Evolutionary conservation across 2,797 vertebrate species (phyloP).

Genomic region (Megaceryle alcyon): DNA sequence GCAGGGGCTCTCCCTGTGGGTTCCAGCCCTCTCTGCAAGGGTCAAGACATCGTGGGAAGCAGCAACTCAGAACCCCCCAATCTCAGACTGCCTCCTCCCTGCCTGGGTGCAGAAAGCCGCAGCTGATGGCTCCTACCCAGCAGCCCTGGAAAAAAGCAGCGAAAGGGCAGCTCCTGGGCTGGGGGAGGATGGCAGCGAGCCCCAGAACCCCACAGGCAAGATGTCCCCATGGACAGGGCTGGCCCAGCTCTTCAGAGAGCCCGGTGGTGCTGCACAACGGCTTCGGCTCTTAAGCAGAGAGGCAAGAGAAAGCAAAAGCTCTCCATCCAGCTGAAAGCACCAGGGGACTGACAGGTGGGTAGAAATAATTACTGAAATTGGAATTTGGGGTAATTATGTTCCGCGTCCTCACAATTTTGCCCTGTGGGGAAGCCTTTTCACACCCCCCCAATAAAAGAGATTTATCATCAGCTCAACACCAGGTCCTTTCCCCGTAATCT

Average conservation of each 20-base stretch:
- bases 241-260: neutral
- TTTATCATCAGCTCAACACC: neutral
- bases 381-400: neutral
- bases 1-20: fast-evolving
- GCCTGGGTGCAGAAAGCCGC: neutral
- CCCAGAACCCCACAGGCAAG: neutral
- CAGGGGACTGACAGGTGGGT: neutral
- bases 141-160: neutral
- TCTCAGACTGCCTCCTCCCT: fast-evolving
- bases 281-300: neutral
- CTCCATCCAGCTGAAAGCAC: neutral
- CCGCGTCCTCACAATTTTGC: neutral
- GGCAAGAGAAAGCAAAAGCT: neutral
- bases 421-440: constrained; percentile 16
- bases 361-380: constrained; percentile 1
- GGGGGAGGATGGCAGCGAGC: neutral
- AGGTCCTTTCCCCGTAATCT: neutral
- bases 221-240: neutral
- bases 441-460: neutral
- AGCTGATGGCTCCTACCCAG: fast-evolving
- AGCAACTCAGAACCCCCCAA: fast-evolving
- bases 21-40: neutral
- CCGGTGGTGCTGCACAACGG: neutral
- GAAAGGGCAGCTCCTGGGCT: neutral
- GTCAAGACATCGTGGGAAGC: neutral